Base-by-base conservation (phyloP, 2,888 invertebrate species). In the Drosophila neutralis region DNA sequence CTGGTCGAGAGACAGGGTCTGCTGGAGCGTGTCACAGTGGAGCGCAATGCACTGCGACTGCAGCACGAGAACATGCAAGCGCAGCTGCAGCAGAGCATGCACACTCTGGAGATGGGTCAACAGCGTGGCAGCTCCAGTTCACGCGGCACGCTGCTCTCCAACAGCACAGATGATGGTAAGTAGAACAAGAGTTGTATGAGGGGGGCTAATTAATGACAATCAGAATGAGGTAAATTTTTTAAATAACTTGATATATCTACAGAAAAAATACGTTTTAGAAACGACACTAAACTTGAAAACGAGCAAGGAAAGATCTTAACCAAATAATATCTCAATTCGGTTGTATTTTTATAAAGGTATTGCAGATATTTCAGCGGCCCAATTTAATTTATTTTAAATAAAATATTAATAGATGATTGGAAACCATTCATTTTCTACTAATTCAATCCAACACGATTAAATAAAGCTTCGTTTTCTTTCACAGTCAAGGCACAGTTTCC, bases 1-100 rank as follows among this genome's bases (percentile, higher is more conserved):
- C 93, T 98, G 40, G 96, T 98, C 65, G 95, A 96, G 89, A 98
- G 97, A 91, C 98, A 98, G 93, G 96, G 96, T 51, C 95, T 95
- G 79, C 94, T 98, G n/a, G 98, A 98, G 91, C 94, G 95, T 27
- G 94, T 97, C 49, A 95, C 97, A 63, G 96, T 97, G 0, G 98
- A 98, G 89, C 96, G 97, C 90, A 98, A 98, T 93, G 97, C 97
- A 27, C 93, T 98, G 59, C 94, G 95, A 80, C 94, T 98, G 83
- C 98, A 98, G 91, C 92, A 98, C 84, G 98, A 98, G 91, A 80
- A 87, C 40, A 72, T 81, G 40, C 87, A 91, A 76, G 78, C 94
- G 85, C 95, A 96, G 87, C 94, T 95, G 75, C 94, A 94, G 78
- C 94, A 95, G 76, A 93, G 94, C 33, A 93, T 94, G 71, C 93